These are phyloP conservation scores for Petroica traversi DNA, from an alignment of 2,113 vertebrate genomes.

Conservation along the genomic window DNA sequence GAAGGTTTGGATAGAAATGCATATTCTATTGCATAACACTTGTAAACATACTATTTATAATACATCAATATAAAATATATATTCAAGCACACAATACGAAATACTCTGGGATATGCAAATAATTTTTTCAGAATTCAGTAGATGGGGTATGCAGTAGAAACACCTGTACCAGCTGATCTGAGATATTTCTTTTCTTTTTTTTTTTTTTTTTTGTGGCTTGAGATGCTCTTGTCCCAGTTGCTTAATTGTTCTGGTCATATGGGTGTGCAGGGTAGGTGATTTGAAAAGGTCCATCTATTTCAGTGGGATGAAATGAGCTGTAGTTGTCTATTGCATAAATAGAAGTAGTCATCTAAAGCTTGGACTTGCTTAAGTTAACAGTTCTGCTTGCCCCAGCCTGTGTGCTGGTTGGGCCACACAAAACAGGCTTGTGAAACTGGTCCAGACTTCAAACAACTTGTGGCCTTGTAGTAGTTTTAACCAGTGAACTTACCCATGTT, in stretches of 20 bases:
- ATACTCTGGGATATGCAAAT: background rate
- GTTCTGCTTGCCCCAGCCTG: background rate
- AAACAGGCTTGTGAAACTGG: background rate
- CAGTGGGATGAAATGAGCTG: background rate
- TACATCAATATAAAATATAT: background rate
- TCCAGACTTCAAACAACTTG: background rate
- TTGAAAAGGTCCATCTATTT: background rate
- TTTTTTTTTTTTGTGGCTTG: too few relatives aligned
- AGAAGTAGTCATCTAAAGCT: background rate
- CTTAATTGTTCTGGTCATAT: background rate
- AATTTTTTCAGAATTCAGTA: background rate
- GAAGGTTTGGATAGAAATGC: background rate
- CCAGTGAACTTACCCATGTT: background rate
- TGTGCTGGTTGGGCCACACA: background rate
- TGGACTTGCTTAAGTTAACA: background rate
- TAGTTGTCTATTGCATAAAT: background rate
- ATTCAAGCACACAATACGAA: background rate
- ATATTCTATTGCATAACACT: background rate
- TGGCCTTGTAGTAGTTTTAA: background rate
- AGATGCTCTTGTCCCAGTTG: background rate
- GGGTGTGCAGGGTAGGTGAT: background rate
- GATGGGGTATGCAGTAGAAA: background rate
- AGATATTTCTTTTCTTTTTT: too few relatives aligned
- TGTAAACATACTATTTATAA: background rate
- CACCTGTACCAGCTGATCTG: background rate